A percentile compares a stretch with the other conserved stretches of the same genome.
These are phyloP conservation scores for Malurus alboscapulatus DNA, from an alignment of 2,113 vertebrate genomes.

Conservation along the genomic window DNA sequence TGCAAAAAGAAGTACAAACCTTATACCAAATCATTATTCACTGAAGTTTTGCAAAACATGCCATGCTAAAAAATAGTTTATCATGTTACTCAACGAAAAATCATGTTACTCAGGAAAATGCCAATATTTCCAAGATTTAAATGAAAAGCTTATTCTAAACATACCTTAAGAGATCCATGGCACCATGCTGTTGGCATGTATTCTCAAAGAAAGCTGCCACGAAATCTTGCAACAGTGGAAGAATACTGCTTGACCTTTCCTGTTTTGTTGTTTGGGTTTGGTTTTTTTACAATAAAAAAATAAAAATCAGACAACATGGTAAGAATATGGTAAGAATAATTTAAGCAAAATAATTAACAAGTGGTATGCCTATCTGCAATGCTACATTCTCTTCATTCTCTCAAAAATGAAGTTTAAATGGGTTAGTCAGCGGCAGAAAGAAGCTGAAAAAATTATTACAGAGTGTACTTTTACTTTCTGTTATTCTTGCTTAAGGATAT, in stretches of 20 bases:
- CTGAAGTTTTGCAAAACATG: neutral
- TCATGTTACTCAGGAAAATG: neutral
- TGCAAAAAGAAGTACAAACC: neutral
- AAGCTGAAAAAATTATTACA: neutral
- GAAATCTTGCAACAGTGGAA: conserved; percentile 85
- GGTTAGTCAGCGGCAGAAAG: neutral
- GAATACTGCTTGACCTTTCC: conserved; percentile 77
- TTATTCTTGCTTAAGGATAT: neutral
- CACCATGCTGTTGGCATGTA: conserved; percentile 69
- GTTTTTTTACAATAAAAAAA: neutral
- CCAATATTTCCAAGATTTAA: neutral
- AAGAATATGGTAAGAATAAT: neutral
- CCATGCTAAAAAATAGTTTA: neutral
- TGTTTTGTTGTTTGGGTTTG: conserved; percentile 32
- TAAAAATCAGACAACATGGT: neutral
- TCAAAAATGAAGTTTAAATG: neutral
- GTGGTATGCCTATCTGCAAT: neutral
- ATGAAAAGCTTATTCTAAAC: neutral
- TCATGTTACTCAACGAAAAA: neutral
- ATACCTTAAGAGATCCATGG: conserved; percentile 86
- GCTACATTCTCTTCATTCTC: neutral
- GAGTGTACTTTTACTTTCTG: neutral
- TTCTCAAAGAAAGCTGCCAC: conserved; percentile 85
- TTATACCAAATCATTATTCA: neutral
- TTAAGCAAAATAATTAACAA: neutral